Base-by-base conservation (phyloP, 2,113 vertebrate species). In the Carassius carassius region DNA sequence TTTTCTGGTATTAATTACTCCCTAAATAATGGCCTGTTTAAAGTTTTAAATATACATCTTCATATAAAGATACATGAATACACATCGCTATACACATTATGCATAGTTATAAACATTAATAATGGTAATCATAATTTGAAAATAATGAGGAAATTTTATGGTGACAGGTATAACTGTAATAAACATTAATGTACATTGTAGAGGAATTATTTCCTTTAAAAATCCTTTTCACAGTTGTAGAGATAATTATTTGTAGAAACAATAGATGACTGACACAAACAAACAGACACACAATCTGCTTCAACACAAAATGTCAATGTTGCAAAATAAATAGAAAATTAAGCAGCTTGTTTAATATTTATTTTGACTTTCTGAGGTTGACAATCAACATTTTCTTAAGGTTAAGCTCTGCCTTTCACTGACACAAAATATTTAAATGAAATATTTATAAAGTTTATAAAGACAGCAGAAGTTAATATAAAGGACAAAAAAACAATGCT, bases 211-310 rank as follows among this genome's bases (percentile, higher is more conserved):
- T 12, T 21, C 19, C 67, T 70, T 67, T 37, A 4, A 35, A 17
- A 67, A 67, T 32, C 13, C 14, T 1, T 37, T 35, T 9, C 63
- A 7, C 29, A 35, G 25, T 17, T 35, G 29, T 69, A 67, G 9
- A 10, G 60, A 77, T 16, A 21, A 77, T 80, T 75, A 81, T 62
- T 78, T 84, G 65, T 74, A 54, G 73, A 85, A 72, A 51, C 80
- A 19, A 75, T 49, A 75, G 62, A 83, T 77, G 54, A 73, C 32
- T 44, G 80, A 72, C 80, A 77, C 51, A 77, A 81, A 86, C 23
- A 79, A 69, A 69, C 60, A 69, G 25, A 25, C 44, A 37, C 35
- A 37, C 35, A 60, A 47, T 56, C 37, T 72, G 62, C 60, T 70
- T 73, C 44, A 54, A 72, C 78, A 70, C 58, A 84, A 78, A 47